Evolutionary conservation across 1,140 invertebrate genomes (phyloP).

Genomic region (Bombus superbus): DNA sequence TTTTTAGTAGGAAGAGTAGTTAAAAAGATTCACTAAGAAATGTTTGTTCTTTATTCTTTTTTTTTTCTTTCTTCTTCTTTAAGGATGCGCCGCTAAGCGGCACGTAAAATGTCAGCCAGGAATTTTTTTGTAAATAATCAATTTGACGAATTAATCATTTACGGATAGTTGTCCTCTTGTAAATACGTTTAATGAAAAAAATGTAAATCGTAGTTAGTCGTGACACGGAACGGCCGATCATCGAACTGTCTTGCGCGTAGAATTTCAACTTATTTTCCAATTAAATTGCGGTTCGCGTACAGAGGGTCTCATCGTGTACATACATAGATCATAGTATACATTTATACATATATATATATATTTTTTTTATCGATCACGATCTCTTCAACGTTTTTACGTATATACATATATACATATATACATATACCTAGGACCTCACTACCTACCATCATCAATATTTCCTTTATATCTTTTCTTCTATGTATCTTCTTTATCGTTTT

Average conservation of each 20-base stretch:
- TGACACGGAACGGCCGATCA: slow-evolving; percentile 1
- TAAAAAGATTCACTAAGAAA: background rate
- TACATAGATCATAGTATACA: slow-evolving; percentile 53
- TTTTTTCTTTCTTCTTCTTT: background rate
- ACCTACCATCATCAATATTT: slow-evolving; percentile 4
- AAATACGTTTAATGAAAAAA: slow-evolving; percentile 19
- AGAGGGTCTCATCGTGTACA: slow-evolving; percentile 41
- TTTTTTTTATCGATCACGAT: slow-evolving; percentile 67
- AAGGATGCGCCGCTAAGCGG: background rate
- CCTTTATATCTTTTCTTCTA: background rate
- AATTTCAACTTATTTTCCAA: slow-evolving; percentile 35
- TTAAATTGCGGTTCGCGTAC: slow-evolving; percentile 32
- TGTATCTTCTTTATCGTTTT: background rate
- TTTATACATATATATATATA: slow-evolving; percentile 55
- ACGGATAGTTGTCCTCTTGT: slow-evolving; percentile 16
- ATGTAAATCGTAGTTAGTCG: background rate
- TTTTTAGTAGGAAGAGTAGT: background rate
- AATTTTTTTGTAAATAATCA: slow-evolving; percentile 25
- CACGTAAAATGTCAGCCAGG: background rate
- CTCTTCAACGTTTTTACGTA: slow-evolving; percentile 58
- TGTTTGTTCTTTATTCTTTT: background rate
- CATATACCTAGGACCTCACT: slow-evolving; percentile 19
- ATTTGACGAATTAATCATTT: background rate
- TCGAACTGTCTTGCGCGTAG: slow-evolving; percentile 2
- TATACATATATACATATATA: slow-evolving; percentile 35